Base-by-base conservation (phyloP, 2,888 invertebrate genomes). In the Protodeltote pygarga region DNA sequence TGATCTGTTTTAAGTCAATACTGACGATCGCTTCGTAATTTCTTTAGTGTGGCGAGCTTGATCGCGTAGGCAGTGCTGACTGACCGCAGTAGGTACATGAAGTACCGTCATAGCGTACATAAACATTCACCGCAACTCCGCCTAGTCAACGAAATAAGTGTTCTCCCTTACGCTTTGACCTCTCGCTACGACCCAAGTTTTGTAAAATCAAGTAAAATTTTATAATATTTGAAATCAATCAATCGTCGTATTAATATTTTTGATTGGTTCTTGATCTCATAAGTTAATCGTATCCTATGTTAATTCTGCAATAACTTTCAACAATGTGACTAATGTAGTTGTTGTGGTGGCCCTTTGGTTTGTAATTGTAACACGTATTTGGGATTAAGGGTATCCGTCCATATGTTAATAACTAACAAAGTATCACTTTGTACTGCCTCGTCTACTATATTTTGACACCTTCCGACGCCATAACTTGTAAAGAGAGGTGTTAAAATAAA, bases 251-350 rank as follows among this genome's bases (percentile, higher is more conserved):
- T 65, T 51, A 37, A 60, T 58, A 55, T 44, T 42, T 68, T 70
- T 68, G 72, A 87, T 87, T 85, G 87, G 82, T 85, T 83, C 68
- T 65, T 83, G 90, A 90, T 90, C 90, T 90, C 90, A 88, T 87
- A 75, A 70, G 66, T 77, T 67, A 66, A 75, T 65, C 53, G 62
- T 63, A 68, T 54, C 44, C 38, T 64, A 60, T 71, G 47, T 47
- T 54, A 47, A 35, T 52, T 54, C 28, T 41, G 39, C 48, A 50
- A 44, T 55, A 60, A 50, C 33, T 19, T 42, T 40, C 45, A 42
- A 25, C 14, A 42, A 40, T 59, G 33, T 65, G 40, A 19, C 53
- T 57, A 51, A 51, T 52, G 34, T 60, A 46, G 34, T 42, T 55
- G 71, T 78, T 79, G 75, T 80, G 75, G 71, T 76, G 77, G 75